Base-by-base conservation (phyloP, 2,113 vertebrate genomes). In the Hydrochoerus hydrochaeris region DNA sequence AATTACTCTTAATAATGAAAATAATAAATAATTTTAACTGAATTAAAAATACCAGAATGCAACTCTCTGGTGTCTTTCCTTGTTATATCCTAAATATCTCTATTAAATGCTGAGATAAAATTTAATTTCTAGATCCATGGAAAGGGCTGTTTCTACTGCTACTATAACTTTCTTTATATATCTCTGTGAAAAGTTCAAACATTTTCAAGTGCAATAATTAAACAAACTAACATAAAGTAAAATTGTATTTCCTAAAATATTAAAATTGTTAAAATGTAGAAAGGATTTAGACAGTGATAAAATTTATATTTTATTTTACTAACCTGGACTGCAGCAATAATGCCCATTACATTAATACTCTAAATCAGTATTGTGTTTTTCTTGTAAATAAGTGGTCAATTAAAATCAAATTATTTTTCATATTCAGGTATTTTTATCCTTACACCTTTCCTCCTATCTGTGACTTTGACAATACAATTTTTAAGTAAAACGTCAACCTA, bases 41-140 rank as follows among this genome's bases (percentile, higher is more conserved):
- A 96, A 95, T 96, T 97, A 93, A 91, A 97, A 67, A 3, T 57
- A 94, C 52, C 90, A 87, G 92, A 92, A 60, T 11, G 24, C 0
- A 30, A 0, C 2, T 54, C 83, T 8, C 8, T 85, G 81, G 54
- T 93, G 95, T 69, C 54, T 85, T 97, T 92, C 30, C 52, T 95
- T 75, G 77, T 87, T 95, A 95, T 94, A 77, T 92, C 58, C 0
- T 88, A 93, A 95, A 88, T 77, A 88, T 19, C 63, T 67, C 30
- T 93, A 44, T 89, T 77, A 71, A 85, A 62, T 49, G 60, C 35
- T 67, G 14, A 85, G 87, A 60, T 77, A 22, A 12, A 49, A 94
- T 71, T 24, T 91, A 87, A 67, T 80, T 17, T 91, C 35, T 81
- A 20, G 17, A 44, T 77, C 73, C 4, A 9, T 85, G 19, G 26